Evolutionary conservation across 2,797 vertebrate species (phyloP), one percentile per base, ranked within the genome.

Genomic region (Pagetopsis macropterus): DNA sequence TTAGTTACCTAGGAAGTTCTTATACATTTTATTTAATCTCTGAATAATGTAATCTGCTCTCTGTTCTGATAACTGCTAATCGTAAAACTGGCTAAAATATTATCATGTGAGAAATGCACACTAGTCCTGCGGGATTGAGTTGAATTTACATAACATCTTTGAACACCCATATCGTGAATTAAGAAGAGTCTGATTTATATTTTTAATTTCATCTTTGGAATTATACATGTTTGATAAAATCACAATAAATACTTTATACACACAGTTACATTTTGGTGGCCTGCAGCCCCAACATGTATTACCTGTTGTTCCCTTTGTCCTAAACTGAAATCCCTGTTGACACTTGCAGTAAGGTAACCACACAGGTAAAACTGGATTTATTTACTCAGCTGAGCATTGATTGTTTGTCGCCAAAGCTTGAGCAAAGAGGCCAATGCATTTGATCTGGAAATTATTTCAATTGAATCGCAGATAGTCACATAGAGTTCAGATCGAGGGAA

Each of bases 401-500:
- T 78, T 66, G 61, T 65, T 80, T 65, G 33, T 67, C 44, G 27
- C 16, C 12, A 56, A 65, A 37, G 33, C 45, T 51, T 41, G 10
- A 55, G 49, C 31, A 60, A 54, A 56, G 33, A 52, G n/a, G 21
- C 19, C 17, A 40, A 13, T 37, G 23, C n/a, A 70, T 55, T 51
- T 83, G 70, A 84, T 77, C 75, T 78, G 45, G 49, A 76, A 75
- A 75, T 63, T 5, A 81, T 68, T 59, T 0, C 2, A 68, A 72
- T 66, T 75, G 13, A 72, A 61, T 79, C 54, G 60, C 13, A 59
- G 23, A 31, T 1, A 41, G 55, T 56, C 27, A 31, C 33, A 55
- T 51, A 15, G 41, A 55, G 10, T 68, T 78, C 16, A 49, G 15
- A 57, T 16, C 2, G 0, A 1, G 41, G 13, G 15, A 3, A 63